These are phyloP conservation scores for Planiliza haematocheilus DNA, from an alignment of 2,113 vertebrate genomes.

Conservation along the genomic window DNA sequence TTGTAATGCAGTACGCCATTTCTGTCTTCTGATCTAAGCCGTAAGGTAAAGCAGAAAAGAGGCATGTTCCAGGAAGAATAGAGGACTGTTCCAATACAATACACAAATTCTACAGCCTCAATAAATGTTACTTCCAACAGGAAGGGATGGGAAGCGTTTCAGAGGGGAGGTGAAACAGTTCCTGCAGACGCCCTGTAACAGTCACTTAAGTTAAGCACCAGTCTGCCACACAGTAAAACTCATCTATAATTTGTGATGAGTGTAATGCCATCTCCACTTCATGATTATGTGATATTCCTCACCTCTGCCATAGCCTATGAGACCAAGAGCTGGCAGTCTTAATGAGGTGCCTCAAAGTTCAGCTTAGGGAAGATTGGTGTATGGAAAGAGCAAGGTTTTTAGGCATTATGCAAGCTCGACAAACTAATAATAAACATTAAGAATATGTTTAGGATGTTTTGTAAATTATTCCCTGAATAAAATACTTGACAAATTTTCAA, in stretches of 20 bases:
- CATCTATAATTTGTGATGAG: conserved; percentile 87
- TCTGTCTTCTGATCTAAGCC: conserved; percentile 6
- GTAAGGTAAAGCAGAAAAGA: conserved; percentile 7
- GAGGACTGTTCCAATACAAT: conserved; percentile 20
- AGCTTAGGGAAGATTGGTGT: conserved; percentile 49
- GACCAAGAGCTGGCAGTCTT: conserved; percentile 72
- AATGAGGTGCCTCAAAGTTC: conserved; percentile 81
- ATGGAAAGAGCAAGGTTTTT: conserved; percentile 20
- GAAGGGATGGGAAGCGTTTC: conserved; percentile 12
- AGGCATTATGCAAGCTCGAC: conserved; percentile 1
- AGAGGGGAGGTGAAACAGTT: conserved; percentile 30
- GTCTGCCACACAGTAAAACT: conserved; percentile 76
- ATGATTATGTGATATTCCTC: conserved; percentile 86
- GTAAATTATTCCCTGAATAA: conserved; percentile 7
- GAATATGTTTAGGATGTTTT: neutral
- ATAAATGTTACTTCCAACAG: conserved; percentile 33
- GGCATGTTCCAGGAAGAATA: conserved; percentile 5
- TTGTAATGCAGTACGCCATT: too few relatives aligned
- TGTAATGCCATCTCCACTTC: conserved; percentile 84
- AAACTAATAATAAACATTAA: conserved; percentile 1
- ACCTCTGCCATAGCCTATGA: conserved; percentile 80
- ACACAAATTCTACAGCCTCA: conserved; percentile 31
- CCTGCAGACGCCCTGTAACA: conserved; percentile 73
- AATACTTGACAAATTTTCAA: neutral
- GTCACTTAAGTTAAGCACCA: conserved; percentile 72